phyloP scores from a whole-genome alignment of 2,113 vertebrate genomes.

The Oceanodroma tethys region DNA sequence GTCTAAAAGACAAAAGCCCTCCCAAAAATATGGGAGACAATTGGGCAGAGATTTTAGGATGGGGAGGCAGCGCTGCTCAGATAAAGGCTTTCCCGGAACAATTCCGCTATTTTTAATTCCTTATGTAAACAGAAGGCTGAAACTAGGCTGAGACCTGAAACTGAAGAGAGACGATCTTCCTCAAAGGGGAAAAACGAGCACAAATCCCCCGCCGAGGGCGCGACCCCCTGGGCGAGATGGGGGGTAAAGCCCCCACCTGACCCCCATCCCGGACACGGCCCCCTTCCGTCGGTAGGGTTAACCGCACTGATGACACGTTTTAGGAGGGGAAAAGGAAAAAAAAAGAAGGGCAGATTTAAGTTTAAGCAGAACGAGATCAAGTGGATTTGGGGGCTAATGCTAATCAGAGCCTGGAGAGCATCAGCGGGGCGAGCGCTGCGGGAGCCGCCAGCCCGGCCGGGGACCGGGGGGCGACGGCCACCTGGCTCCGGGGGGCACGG shows the following conservation, averaged over 20 bases:
- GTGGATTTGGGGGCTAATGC: not conserved
- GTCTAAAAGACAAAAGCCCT: conserved; percentile 36
- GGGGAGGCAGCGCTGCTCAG: not conserved
- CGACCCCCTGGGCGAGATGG: too few species aligned
- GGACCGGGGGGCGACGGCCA: too few species aligned
- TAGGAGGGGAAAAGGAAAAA: accelerated
- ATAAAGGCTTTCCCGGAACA: not conserved
- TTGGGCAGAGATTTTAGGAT: not conserved
- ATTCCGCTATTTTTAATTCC: conserved; percentile 31
- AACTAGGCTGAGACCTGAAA: not conserved
- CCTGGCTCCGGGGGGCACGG: not conserved
- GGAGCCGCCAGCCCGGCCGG: not conserved
- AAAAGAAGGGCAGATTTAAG: not conserved
- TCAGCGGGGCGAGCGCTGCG: not conserved
- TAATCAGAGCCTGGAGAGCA: not conserved
- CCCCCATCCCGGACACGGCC: not conserved
- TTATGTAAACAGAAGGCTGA: conserved; percentile 29
- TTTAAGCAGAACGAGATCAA: not conserved
- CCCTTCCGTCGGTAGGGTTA: not conserved
- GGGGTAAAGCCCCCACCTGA: not conserved
- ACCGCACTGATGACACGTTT: not conserved
- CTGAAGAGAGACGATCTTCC: not conserved
- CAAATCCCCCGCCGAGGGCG: not conserved
- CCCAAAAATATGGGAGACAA: not conserved
- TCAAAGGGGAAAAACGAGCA: not conserved